A percentile compares a stretch with the other conserved stretches of the same genome.
phyloP scores from a whole-genome alignment of 1,140 invertebrate genomes.

The Drosophila elegans region DNA sequence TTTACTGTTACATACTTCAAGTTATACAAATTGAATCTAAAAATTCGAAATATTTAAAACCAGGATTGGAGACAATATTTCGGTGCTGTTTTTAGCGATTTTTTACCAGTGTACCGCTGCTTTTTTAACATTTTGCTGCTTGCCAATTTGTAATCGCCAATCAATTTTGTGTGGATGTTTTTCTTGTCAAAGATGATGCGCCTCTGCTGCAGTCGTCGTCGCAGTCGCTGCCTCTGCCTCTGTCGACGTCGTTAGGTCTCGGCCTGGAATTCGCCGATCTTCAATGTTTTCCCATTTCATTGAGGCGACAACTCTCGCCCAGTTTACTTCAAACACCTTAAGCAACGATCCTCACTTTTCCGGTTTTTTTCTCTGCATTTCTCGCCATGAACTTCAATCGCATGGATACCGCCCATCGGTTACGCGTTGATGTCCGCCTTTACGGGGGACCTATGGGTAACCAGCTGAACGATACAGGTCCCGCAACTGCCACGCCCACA shows the following conservation, averaged over 20 bases:
- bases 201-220: conserved; percentile 28
- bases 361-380: conserved; percentile 14
- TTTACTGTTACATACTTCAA: too few relatives aligned
- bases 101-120: neutral
- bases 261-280: conserved; percentile 31
- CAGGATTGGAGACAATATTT: too few relatives aligned
- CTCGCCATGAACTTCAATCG: conserved; percentile 76
- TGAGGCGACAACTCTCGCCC: conserved; percentile 47
- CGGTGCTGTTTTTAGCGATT: too few relatives aligned
- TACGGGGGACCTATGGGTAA: conserved; percentile 51
- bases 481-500: neutral
- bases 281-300: conserved; percentile 49
- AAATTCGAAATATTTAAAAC: too few relatives aligned
- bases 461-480: neutral
- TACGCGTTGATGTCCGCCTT: conserved; percentile 59
- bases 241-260: conserved; percentile 18
- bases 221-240: conserved; percentile 1
- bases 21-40: too few relatives aligned
- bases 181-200: conserved; percentile 12
- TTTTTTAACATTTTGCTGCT: conserved; percentile 19
- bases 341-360: neutral
- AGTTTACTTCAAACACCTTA: conserved; percentile 31
- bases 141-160: conserved; percentile 12
- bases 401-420: conserved; percentile 62
- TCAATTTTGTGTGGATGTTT: conserved; percentile 13